Conservation (phyloP, 2,113 vertebrate species). For the Tenebrosternarchus preto region DNA sequence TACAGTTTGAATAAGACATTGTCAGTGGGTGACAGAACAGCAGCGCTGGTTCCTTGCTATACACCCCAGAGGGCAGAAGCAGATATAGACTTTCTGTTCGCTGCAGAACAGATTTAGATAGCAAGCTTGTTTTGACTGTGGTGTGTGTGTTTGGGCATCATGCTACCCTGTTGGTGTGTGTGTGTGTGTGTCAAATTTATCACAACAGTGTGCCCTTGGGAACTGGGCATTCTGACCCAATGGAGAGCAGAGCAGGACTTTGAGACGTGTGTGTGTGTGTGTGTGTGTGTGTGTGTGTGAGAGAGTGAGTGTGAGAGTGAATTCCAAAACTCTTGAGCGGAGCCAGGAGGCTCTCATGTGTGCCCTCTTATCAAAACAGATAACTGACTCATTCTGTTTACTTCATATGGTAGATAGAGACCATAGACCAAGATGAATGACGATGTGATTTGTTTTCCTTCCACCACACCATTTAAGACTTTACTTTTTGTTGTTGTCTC, state of each 20-base stretch:
- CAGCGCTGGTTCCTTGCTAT: not conserved
- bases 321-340: constrained; percentile 21
- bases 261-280: not conserved
- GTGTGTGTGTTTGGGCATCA: constrained; percentile 24
- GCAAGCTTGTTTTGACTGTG: constrained; percentile 42
- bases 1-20: not conserved
- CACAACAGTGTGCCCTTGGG: constrained; percentile 16
- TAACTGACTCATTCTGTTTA: constrained; percentile 26
- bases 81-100: not conserved
- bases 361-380: constrained; percentile 25
- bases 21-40: not conserved
- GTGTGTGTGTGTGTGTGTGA: not conserved
- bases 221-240: not conserved
- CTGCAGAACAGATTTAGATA: constrained; percentile 3
- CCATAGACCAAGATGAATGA: constrained; percentile 13
- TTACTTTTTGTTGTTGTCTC: no score
- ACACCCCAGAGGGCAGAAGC: not conserved
- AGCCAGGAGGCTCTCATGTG: not conserved
- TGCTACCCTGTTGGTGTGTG: constrained; percentile 24
- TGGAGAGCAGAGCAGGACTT: not conserved
- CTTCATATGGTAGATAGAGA: constrained; percentile 18
- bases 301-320: constrained; percentile 3
- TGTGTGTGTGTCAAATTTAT: constrained; percentile 10
- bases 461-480: not conserved
- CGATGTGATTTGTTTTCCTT: constrained; percentile 39